Conservation (phyloP, 2,888 invertebrate genomes). For the Diabrotica balteata region DNA sequence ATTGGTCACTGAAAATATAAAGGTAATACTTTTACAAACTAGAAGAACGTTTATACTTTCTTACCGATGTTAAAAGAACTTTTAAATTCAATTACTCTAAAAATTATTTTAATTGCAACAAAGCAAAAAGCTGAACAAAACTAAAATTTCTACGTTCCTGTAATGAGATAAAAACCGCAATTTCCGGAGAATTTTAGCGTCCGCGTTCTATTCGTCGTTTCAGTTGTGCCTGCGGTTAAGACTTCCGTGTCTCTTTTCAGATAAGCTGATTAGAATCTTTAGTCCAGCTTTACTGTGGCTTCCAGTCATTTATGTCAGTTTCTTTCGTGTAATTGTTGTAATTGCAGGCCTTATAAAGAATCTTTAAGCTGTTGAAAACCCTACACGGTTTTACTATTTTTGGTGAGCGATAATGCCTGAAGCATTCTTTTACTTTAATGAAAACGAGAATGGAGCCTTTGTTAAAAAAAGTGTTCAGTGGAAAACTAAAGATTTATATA, state of each 20-base stretch:
- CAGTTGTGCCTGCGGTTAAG: slow-evolving; percentile 8
- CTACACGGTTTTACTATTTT: not conserved
- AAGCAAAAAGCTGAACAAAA: no score
- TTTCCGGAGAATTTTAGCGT: not conserved
- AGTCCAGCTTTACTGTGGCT: slow-evolving; percentile 7
- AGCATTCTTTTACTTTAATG: no score
- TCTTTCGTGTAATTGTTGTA: slow-evolving; percentile 9
- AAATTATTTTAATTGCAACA: no score
- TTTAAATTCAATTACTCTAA: no score
- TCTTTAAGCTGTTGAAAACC: not conserved
- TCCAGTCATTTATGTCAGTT: slow-evolving; percentile 7
- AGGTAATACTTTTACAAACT: no score
- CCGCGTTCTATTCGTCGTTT: not conserved
- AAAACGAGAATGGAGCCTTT: not conserved
- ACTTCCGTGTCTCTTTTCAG: slow-evolving; percentile 7
- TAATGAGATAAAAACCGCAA: no score
- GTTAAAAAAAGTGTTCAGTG: no score
- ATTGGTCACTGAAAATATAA: no score
- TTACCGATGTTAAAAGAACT: no score
- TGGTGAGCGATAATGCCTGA: not conserved
- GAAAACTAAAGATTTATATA: no score
- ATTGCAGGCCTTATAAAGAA: not conserved
- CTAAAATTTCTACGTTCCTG: no score
- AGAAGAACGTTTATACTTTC: no score
- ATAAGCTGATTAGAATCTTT: slow-evolving; percentile 13